A percentile compares a stretch with the other conserved stretches of the same genome.
These are phyloP conservation scores for Etia nguti DNA, from an alignment of 2,113 vertebrate genomes.

Conservation along the genomic window DNA sequence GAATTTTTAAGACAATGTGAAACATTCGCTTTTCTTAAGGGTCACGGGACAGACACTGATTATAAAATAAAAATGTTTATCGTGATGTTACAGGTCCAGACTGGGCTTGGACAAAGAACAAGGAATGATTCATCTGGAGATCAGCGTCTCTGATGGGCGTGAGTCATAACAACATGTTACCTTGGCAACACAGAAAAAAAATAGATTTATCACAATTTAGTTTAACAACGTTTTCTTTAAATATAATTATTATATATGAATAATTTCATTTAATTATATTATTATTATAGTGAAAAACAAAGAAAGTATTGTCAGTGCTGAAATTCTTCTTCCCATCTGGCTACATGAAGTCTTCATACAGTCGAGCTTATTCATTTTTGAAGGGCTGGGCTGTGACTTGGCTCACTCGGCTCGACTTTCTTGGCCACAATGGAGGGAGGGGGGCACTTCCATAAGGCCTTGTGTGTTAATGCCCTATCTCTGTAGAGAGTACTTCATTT, in stretches of 20 bases:
- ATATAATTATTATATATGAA: not conserved
- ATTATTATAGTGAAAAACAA: not conserved
- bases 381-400: constrained; percentile 30
- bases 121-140: constrained; percentile 86
- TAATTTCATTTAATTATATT: not conserved
- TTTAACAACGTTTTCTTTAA: not conserved
- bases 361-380: constrained; percentile 52
- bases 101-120: constrained; percentile 84
- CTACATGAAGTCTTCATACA: constrained; percentile 11
- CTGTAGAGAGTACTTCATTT: constrained; percentile 44
- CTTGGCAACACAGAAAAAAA: not conserved
- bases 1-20: not conserved
- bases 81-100: constrained; percentile 77
- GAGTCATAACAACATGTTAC: constrained; percentile 63
- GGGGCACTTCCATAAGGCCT: constrained; percentile 24
- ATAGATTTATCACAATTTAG: not conserved
- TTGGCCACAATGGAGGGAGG: constrained; percentile 11
- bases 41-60: not conserved
- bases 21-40: not conserved
- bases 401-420: constrained; percentile 1
- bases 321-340: not conserved
- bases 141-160: constrained; percentile 81
- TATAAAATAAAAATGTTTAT: not conserved
- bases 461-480: constrained; percentile 54
- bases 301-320: not conserved